phyloP scores from a whole-genome alignment of 2,113 vertebrate species.

The Saimiri boliviensis region DNA sequence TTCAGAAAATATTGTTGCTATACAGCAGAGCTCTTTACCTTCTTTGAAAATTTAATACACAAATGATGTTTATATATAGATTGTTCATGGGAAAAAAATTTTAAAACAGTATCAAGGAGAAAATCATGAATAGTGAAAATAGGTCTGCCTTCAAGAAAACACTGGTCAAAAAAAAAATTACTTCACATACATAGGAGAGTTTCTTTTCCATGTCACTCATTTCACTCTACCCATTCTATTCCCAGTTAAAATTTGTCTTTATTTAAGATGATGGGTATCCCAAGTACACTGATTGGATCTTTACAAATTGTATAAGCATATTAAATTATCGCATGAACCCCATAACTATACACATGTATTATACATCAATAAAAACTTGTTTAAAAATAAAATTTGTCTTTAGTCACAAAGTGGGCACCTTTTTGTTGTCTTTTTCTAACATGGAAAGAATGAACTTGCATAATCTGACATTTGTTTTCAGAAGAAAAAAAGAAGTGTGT shows the following conservation, averaged over 20 bases:
- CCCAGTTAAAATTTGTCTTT: neutral
- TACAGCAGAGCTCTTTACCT: neutral
- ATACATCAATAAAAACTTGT: neutral
- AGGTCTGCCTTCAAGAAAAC: neutral
- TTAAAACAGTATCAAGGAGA: neutral
- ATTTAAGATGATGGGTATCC: neutral
- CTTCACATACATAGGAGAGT: neutral
- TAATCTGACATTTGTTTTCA: slow-evolving; percentile 17
- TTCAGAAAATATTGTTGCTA: slow-evolving; percentile 16
- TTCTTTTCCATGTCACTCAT: neutral
- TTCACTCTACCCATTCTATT: neutral
- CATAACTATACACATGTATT: neutral
- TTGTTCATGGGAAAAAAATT: neutral
- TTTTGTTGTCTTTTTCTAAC: neutral
- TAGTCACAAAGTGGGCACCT: neutral
- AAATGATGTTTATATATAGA: neutral
- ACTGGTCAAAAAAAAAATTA: neutral
- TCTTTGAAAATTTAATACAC: slow-evolving; percentile 24
- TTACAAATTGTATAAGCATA: neutral
- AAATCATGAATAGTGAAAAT: slow-evolving; percentile 16
- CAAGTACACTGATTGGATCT: neutral
- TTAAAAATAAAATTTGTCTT: neutral
- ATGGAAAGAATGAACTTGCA: neutral
- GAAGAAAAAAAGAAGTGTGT: slow-evolving; percentile 5
- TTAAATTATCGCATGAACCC: neutral